Evolutionary conservation across 2,888 invertebrate species (phyloP), one percentile per base, ranked within the genome.

Genomic region (Epirrhoe alternata): DNA sequence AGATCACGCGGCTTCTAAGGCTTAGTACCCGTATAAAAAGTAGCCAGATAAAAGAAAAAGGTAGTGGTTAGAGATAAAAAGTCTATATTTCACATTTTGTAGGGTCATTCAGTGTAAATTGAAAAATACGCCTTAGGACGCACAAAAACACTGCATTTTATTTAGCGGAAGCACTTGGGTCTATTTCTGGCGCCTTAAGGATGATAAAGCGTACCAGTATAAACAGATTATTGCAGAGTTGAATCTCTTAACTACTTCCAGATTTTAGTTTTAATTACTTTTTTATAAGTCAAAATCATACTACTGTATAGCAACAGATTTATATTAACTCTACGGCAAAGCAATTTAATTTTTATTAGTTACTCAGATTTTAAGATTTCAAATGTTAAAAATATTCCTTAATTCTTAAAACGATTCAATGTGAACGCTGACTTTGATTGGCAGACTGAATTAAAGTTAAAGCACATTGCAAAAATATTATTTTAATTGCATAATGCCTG

Each of bases 91-190:
- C 24, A 24, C 24, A 24, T 24, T 24, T 24, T 10, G 8, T 38
- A 8, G 35, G 35, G 35, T 38, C 7, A 8, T 6, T 35, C 6
- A 7, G 3, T 8, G 35, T 7, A 38, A 38, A 38, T 38, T 3
- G 10, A 38, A 10, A 10, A 10, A 10, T 10, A 38, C 7, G 35
- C 8, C 35, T 7, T 7, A 33, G 4, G 53, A 50, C 69, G 61
- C 72, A 75, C 74, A 74, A 75, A 73, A 72, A 77, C 70, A 78
- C 68, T 82, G 82, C 79, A 81, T 79, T 84, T 82, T 79, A 83
- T 84, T 82, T 77, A 79, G 77, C 86, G 87, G 86, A 89, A 88
- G 85, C 84, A 83, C 84, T 87, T 85, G 79, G 77, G 83, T 87
- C 87, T 89, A 90, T 90, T 89, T 89, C 76, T 73, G 86, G 84